Base-by-base conservation (phyloP, 2,888 invertebrate genomes). In the Heliothis peltigera region DNA sequence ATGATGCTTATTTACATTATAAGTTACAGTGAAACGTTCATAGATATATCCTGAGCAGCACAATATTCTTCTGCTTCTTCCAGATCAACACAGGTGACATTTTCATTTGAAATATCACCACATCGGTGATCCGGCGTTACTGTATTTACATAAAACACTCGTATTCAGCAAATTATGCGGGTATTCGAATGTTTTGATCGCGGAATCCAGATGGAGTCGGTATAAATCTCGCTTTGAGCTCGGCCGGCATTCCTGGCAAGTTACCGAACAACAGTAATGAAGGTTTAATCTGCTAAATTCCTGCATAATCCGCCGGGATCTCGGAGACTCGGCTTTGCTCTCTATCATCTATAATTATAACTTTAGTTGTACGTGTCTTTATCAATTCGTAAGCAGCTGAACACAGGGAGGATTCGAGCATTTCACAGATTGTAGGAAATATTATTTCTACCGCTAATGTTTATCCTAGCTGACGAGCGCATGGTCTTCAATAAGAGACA, bases 211-310 rank as follows among this genome's bases (percentile, higher is more conserved):
- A 82, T 76, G 78, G 75, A 82, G 79, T 73, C 80, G 79, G 84
- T 85, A 87, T 89, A 90, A 92, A 92, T 91, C 89, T 87, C 85
- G 85, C 84, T 87, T 88, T 89, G 90, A 90, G 88, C 84, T 80
- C 84, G 80, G 69, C 77, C 74, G 77, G 86, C 85, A 89, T 91
- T 89, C 89, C 87, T 87, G 87, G 85, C 87, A 88, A 91, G 89
- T 89, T 88, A 87, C 88, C 85, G 89, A 89, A 91, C 89, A 90
- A 87, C 89, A 89, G 91, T 91, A 91, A 92, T 90, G 91, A 92
- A 90, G 90, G 87, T 87, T 91, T 91, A 92, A 91, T 91, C 91
- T 87, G 84, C 79, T 79, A 80, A 87, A 90, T 90, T 88, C 89
- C 87, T 82, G 86, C 82, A 87, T 89, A 91, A 88, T 89, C 89